Conservation (phyloP, 2,113 vertebrate genomes). For the Perccottus glenii region DNA sequence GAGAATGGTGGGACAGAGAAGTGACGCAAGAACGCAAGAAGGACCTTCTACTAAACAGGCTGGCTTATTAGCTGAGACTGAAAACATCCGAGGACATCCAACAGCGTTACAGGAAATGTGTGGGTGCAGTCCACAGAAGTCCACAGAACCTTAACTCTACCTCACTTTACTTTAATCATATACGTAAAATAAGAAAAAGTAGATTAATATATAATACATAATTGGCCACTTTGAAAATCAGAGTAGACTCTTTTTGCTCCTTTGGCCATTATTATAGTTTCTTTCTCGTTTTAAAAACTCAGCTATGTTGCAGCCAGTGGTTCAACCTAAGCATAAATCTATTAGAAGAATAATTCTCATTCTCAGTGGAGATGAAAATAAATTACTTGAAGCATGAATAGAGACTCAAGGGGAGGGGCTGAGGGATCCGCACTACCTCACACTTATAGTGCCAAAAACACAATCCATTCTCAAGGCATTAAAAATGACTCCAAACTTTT, state of each 20-base stretch:
- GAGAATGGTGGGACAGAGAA: constrained; percentile 31
- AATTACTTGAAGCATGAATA: constrained; percentile 44
- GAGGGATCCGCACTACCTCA: constrained; percentile 7
- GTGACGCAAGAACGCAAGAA: constrained; percentile 25
- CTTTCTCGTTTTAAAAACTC: constrained; percentile 42
- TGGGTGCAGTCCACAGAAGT: not conserved
- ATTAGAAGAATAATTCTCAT: constrained; percentile 48
- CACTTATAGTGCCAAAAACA: not conserved
- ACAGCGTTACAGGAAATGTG: constrained; percentile 15
- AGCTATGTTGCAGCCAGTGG: constrained; percentile 39
- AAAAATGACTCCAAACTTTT: not conserved
- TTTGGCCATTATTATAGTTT: constrained; percentile 21
- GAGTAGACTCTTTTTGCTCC: constrained; percentile 1
- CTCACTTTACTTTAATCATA: not conserved
- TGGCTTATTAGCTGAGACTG: constrained; percentile 29
- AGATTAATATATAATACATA: too few species aligned
- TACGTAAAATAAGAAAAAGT: too few species aligned
- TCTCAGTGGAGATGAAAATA: constrained; percentile 52
- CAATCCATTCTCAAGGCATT: not conserved
- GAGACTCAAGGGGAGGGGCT: constrained; percentile 11
- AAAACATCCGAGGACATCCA: constrained; percentile 8
- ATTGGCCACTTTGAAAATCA: constrained; percentile 14
- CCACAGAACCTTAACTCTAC: too few species aligned
- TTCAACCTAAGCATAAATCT: constrained; percentile 51
- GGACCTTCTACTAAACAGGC: constrained; percentile 31